Conservation (phyloP, 37 sponge, comb jelly and placozoan genomes). For the Crambe crambe region DNA sequence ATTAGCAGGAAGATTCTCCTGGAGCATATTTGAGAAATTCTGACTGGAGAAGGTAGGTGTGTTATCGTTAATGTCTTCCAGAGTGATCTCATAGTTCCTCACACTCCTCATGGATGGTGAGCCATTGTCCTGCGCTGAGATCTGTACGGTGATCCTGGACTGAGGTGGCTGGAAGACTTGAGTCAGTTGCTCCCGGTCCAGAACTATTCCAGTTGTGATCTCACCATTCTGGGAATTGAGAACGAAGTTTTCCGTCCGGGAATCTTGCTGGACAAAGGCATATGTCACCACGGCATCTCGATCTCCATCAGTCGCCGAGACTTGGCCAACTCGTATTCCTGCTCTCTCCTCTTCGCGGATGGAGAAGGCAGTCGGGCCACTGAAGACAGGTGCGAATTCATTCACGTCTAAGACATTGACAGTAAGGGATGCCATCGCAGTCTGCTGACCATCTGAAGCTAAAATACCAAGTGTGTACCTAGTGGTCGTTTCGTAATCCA, state of each 20-base stretch:
- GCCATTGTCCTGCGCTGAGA: slow-evolving; percentile 37
- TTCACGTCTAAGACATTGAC: slow-evolving; percentile 81
- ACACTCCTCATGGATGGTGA: slow-evolving; percentile 4
- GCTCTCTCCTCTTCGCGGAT: slow-evolving; percentile 43
- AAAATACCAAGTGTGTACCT: slow-evolving; percentile 43
- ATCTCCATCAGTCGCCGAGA: slow-evolving; percentile 60
- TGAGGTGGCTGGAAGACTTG: slow-evolving; percentile 35
- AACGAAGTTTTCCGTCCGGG: slow-evolving; percentile 3
- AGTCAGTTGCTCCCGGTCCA: slow-evolving; percentile 67
- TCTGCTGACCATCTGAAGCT: slow-evolving; percentile 49
- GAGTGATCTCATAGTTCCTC: slow-evolving; percentile 13
- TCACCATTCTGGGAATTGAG: slow-evolving; percentile 53
- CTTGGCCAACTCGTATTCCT: slow-evolving; percentile 31
- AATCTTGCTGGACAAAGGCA: background rate
- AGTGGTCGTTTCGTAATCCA: slow-evolving; percentile 70
- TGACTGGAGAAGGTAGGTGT: slow-evolving; percentile 28
- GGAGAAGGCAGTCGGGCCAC: slow-evolving; percentile 10
- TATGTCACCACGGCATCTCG: slow-evolving; percentile 16
- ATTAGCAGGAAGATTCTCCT: slow-evolving; percentile 24
- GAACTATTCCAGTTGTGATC: slow-evolving; percentile 38
- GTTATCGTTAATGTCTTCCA: slow-evolving; percentile 65
- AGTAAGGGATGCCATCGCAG: slow-evolving; percentile 10
- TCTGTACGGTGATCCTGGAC: background rate
- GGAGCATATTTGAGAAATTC: background rate
- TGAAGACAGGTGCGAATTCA: slow-evolving; percentile 67